Evolutionary conservation across 1,140 invertebrate genomes (phyloP).

Genomic region (Varroa destructor): DNA sequence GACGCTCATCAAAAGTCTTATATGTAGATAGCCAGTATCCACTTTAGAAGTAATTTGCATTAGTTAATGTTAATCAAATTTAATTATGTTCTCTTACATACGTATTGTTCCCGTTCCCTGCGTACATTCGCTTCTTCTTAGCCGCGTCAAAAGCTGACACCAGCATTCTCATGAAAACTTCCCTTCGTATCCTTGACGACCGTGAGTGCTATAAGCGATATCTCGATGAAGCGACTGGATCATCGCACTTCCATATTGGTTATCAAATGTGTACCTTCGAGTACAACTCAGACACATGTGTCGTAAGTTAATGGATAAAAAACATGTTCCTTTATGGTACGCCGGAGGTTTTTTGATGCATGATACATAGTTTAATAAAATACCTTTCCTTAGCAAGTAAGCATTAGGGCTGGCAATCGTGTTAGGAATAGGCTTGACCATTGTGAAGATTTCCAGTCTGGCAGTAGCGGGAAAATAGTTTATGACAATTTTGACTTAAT

Average conservation of each 20-base stretch:
- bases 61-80: no score
- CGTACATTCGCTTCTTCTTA: neutral
- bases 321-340: neutral
- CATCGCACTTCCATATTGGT: neutral
- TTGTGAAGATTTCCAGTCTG: no score
- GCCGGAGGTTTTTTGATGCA: neutral
- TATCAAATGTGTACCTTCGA: conserved; percentile 17
- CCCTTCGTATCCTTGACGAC: conserved; percentile 1
- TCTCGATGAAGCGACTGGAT: neutral
- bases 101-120: no score
- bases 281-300: neutral
- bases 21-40: no score
- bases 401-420: no score
- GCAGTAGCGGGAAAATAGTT: no score
- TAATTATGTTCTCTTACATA: no score
- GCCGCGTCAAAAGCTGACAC: neutral
- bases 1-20: no score
- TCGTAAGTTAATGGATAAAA: neutral
- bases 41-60: no score
- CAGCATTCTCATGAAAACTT: neutral
- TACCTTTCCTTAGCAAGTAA: neutral
- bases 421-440: no score
- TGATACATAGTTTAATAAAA: neutral
- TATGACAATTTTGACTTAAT: no score
- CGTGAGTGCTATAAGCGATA: neutral